Base-by-base conservation (phyloP, 2,888 invertebrate genomes). In the Lasioglossum figueresi region DNA sequence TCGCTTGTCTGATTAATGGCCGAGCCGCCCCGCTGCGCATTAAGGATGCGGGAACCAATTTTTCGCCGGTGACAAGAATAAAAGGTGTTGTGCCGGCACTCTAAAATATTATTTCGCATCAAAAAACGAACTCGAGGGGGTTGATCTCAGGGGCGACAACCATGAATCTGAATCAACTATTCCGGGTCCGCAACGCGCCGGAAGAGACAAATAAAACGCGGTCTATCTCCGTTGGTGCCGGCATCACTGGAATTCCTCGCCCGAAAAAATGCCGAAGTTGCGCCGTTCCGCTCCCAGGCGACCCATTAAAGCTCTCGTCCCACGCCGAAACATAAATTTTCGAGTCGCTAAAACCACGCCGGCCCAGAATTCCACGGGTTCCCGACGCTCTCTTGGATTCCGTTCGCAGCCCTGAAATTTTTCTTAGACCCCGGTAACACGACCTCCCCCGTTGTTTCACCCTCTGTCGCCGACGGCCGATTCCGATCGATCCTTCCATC, bases 391-490 rank as follows among this genome's bases (percentile, higher is more conserved):
- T 19, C 34, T 66, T 34, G 66, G 34, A 66, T 66, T 66, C 66
- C 34, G 34, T 34, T 66, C 66, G 66, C 34, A 23, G 34, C 66
- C 6, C 66, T 8, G 66, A 66, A 66, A 66, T 66, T 66, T 66
- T 66, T 34, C 66, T 66, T 8, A 66, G 66, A 66, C 66, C 66
- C 66, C 19, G 19, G 34, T 34, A 27, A 14, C 14, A n/a, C 23
- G 63, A 34, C 10, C 3, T 66, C 34, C 66, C 34, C 19, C 34
- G 66, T 66, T 66, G 34, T 66, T 66, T 66, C 66, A 63, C 63
- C 63, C 63, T 31, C 63, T 63, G 63, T 63, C 63, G 63, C 63
- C 63, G 63, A 63, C 63, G 63, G 63, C 63, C 63, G 63, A 63
- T 31, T 63, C 31, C 63, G 63, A 63, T 63, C 63, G 63, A 63